Evolutionary conservation across 2,113 vertebrate species (phyloP).

Genomic region (Malaclemys terrapin): DNA sequence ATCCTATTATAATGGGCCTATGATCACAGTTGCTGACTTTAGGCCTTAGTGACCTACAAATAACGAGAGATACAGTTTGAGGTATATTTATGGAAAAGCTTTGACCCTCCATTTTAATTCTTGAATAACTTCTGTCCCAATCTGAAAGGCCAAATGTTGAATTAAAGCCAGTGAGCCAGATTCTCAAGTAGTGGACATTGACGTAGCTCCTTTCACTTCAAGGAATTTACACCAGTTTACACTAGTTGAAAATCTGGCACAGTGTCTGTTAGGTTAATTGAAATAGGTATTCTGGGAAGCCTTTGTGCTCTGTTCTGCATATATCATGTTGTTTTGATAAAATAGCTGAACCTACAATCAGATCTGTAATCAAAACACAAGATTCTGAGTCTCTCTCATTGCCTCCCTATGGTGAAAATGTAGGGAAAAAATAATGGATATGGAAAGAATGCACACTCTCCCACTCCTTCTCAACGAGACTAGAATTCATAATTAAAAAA

Average conservation of each 20-base stretch:
- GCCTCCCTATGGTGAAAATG: neutral
- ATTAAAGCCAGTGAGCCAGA: neutral
- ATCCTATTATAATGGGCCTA: neutral
- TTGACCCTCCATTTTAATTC: neutral
- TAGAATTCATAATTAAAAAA: neutral
- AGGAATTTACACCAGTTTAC: neutral
- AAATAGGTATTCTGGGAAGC: neutral
- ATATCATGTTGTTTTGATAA: neutral
- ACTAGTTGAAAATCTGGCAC: neutral
- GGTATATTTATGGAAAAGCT: neutral
- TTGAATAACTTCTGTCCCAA: neutral
- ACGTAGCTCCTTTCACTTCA: neutral
- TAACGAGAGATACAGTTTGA: neutral
- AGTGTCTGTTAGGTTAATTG: neutral
- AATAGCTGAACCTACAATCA: neutral
- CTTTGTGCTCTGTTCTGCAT: neutral
- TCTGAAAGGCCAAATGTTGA: neutral
- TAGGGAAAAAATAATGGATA: neutral
- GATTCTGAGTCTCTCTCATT: neutral
- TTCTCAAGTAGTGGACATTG: too few relatives aligned
- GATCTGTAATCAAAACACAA: neutral
- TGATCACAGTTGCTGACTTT: neutral
- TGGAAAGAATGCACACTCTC: neutral
- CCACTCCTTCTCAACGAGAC: neutral
- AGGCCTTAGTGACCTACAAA: neutral